Evolutionary conservation across 2,113 vertebrate genomes (phyloP).

Genomic region (Epinephelus cyanopodus): DNA sequence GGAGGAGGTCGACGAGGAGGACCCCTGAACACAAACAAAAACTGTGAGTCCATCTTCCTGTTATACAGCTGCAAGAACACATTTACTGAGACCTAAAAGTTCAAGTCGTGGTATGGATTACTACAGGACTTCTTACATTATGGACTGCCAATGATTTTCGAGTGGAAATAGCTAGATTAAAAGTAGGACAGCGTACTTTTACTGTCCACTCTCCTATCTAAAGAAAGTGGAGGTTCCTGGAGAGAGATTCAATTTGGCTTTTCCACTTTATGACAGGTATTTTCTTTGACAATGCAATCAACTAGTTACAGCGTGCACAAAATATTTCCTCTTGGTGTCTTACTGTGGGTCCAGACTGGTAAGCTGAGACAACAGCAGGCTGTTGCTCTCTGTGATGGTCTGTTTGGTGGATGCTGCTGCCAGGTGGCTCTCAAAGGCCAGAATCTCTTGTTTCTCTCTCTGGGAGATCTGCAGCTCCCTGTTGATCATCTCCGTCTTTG

Average conservation of each 20-base stretch:
- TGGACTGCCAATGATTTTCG: background rate
- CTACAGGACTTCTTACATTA: background rate
- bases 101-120: background rate
- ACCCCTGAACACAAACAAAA: conserved; percentile 84
- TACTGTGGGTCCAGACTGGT: conserved; percentile 98
- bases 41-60: background rate
- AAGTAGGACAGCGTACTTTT: background rate
- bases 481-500: conserved; percentile 94
- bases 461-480: conserved; percentile 96
- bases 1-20: conserved; percentile 94
- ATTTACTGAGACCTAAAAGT: background rate
- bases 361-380: conserved; percentile 94
- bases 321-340: conserved; percentile 36
- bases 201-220: background rate
- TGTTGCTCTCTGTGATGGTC: conserved; percentile 98
- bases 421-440: conserved; percentile 97
- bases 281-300: background rate
- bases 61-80: background rate
- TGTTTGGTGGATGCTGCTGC: conserved; percentile 98
- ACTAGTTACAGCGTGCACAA: background rate
- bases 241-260: too few species aligned
- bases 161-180: background rate
- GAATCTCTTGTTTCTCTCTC: conserved; percentile 97
- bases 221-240: background rate
- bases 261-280: background rate